Evolutionary conservation across 2,113 vertebrate species (phyloP).

Genomic region (Eurystomus gularis): DNA sequence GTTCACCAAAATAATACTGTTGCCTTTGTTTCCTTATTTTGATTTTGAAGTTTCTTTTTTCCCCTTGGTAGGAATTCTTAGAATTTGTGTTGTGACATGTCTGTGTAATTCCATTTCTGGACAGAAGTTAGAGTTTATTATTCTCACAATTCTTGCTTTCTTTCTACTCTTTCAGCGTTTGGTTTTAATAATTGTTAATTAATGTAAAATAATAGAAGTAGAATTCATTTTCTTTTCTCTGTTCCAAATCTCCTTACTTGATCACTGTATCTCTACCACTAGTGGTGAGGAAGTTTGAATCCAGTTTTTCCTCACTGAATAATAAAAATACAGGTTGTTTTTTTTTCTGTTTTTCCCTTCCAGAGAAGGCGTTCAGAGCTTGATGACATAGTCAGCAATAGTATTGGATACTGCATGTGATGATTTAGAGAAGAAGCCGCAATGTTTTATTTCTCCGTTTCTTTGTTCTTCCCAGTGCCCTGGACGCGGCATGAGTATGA

Average conservation of each 20-base stretch:
- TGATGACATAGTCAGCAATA: neutral
- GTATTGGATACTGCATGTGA: neutral
- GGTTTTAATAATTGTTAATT: neutral
- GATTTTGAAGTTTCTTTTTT: neutral
- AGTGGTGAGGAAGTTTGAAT: neutral
- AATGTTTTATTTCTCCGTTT: neutral
- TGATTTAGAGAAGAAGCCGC: neutral
- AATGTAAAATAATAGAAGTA: neutral
- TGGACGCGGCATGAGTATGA: slow-evolving; percentile 96
- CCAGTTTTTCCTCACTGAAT: neutral
- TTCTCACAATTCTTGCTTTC: neutral
- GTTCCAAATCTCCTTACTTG: neutral
- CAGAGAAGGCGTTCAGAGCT: neutral
- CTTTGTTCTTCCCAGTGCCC: slow-evolving; percentile 76
- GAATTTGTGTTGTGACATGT: neutral
- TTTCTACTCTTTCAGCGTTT: neutral
- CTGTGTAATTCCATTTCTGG: neutral
- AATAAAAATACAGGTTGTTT: neutral
- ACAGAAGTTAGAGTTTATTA: neutral
- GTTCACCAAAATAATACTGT: neutral
- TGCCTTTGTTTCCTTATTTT: neutral
- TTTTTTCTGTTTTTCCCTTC: neutral
- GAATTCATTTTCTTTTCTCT: neutral
- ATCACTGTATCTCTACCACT: neutral
- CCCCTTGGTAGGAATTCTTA: neutral